Evolutionary conservation across 2,888 invertebrate genomes (phyloP).

Genomic region (Octonoba sinensis): DNA sequence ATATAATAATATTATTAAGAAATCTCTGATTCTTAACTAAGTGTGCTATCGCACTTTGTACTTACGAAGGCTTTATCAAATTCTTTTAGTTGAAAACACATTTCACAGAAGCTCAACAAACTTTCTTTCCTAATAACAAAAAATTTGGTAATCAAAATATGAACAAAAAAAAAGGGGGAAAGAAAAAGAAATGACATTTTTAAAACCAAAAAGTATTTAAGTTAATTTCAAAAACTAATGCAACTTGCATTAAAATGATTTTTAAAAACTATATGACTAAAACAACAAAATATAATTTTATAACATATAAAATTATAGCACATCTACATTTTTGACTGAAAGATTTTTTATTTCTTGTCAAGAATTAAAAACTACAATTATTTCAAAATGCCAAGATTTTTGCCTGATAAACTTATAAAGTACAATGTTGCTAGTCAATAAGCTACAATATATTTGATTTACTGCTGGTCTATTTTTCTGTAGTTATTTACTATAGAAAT

Average conservation of each 20-base stretch:
- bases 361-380: too few species aligned
- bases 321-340: too few species aligned
- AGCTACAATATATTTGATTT: too few species aligned
- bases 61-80: constrained; percentile 36
- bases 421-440: too few species aligned
- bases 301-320: too few species aligned
- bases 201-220: background rate
- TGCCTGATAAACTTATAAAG: too few species aligned
- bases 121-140: constrained; percentile 24
- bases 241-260: background rate
- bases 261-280: background rate
- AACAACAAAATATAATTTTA: background rate
- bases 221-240: background rate
- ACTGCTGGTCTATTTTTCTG: too few species aligned
- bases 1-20: too few species aligned
- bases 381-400: too few species aligned
- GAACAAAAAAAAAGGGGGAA: background rate
- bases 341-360: too few species aligned
- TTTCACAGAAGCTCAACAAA: constrained; percentile 40
- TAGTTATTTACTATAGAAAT: too few species aligned
- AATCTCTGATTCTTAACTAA: too few species aligned
- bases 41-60: background rate
- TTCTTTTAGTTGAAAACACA: constrained; percentile 24
- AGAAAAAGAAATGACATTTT: background rate
- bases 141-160: background rate